Base-by-base conservation (phyloP, 1,140 invertebrate genomes). In the Homalodisca vitripennis region DNA sequence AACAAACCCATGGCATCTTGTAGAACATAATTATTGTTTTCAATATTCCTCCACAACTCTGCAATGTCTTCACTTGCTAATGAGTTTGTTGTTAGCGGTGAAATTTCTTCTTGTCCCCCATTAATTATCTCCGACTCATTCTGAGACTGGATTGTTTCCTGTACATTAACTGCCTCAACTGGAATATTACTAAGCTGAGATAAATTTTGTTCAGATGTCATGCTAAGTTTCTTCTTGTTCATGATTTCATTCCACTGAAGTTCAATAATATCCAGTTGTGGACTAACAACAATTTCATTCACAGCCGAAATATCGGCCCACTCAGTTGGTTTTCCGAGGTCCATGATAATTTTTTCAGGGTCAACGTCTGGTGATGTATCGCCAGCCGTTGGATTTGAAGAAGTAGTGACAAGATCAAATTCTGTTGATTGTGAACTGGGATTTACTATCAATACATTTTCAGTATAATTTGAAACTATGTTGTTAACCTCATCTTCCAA, bases 231-330 rank as follows among this genome's bases (percentile, higher is more conserved):
- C 3, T 27, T 26, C 29, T 60, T 60, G 10, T 24, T 60, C 55
- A 60, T 60, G 13, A 60, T 60, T 60, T 69, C 68, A 48, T 62
- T 62, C 68, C 68, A 69, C 46, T 69, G 68, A 1, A 70, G 60
- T 24, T 73, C 72, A 24, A 73, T 47, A 29, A 73, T 68, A 66
- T 71, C 69, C 24, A 71, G 51, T 64, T 73, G 70, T 0, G 72
- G 72, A 27, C 71, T 72, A 13, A 72, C 30, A 32, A 72, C 66
- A 12, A 67, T 69, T 41, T 34, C 68, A 30, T 60, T 41, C 10
- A 64, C 34, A 31, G 34, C 22, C 12, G 55, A 60, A 27, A 60
- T n/a, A 24, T 69, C 68, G 20, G 24, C 41, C 34, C 63, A 53
- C 26, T 69, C 68, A 27, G 34, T 46, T 48, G 57, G 57, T 60